phyloP scores from a whole-genome alignment of 64 coral and sea anemone species.

The Montipora foliosa region DNA sequence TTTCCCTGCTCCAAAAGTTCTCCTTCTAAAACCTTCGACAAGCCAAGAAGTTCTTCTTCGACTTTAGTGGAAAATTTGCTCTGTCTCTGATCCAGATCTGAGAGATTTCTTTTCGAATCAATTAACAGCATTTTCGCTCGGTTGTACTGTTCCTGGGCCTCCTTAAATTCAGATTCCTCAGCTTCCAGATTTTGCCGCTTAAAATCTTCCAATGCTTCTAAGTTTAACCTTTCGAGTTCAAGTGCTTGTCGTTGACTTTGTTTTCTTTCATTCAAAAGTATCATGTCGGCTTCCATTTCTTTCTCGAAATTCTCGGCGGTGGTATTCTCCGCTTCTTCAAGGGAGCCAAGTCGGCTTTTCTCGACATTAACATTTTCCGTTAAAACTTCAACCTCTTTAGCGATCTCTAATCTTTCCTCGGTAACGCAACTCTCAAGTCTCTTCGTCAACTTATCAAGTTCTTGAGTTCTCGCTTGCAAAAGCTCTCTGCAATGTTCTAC shows the following conservation, averaged over 20 bases:
- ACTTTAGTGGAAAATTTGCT: constrained; percentile 47
- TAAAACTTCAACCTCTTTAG: constrained; percentile 53
- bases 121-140: constrained; percentile 87
- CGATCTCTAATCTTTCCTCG: constrained; percentile 39
- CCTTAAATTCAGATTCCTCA: constrained; percentile 79
- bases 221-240: constrained; percentile 57
- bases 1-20: constrained; percentile 56
- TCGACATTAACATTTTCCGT: constrained; percentile 28
- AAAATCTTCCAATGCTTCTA: constrained; percentile 74
- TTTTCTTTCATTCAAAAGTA: constrained; percentile 52
- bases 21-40: constrained; percentile 78
- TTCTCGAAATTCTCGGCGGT: constrained; percentile 51
- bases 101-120: constrained; percentile 70
- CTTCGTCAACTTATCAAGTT: constrained; percentile 40
- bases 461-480: constrained; percentile 22
- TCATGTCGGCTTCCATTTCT: constrained; percentile 77
- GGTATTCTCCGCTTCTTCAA: constrained; percentile 80
- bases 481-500: constrained; percentile 46
- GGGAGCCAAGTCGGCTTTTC: constrained; percentile 33
- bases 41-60: constrained; percentile 72
- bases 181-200: constrained; percentile 71
- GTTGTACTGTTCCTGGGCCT: constrained; percentile 81
- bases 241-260: constrained; percentile 66
- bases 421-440: constrained; percentile 35
- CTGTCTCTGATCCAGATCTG: constrained; percentile 66